These are phyloP conservation scores for Nyctereutes procyonoides DNA, from an alignment of 2,113 vertebrate species.

Conservation along the genomic window DNA sequence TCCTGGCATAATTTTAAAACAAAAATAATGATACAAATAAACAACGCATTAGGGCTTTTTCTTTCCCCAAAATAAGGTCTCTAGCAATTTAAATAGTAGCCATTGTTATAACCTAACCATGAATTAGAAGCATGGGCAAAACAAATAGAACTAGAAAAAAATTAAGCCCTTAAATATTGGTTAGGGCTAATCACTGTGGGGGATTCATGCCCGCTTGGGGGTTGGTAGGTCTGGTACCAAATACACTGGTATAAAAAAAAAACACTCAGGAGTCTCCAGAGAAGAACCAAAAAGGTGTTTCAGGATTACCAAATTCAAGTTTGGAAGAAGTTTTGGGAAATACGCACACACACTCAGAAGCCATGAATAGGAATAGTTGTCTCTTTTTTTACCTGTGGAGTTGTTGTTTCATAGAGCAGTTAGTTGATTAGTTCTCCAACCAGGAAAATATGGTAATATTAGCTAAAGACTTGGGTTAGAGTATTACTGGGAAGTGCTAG, in stretches of 20 bases:
- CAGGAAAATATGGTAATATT: not conserved
- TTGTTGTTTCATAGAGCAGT: not conserved
- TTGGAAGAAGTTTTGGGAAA: not conserved
- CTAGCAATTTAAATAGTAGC: conserved; percentile 69
- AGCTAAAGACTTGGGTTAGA: not conserved
- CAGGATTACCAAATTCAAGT: not conserved
- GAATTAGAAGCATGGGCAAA: conserved; percentile 79
- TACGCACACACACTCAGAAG: not conserved
- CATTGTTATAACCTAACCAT: conserved; percentile 65
- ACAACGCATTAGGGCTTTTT: not conserved
- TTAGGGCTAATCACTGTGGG: conserved; percentile 64
- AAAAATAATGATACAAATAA: conserved; percentile 65
- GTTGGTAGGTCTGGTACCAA: conserved; percentile 39
- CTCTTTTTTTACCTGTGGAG: not conserved
- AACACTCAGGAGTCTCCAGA: not conserved
- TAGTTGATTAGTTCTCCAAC: not conserved
- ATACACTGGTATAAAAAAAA: conserved; percentile 2
- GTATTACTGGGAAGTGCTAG: not conserved
- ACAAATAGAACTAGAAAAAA: conserved; percentile 79
- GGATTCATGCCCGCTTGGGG: conserved; percentile 60
- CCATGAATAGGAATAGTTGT: not conserved
- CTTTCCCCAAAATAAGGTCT: conserved; percentile 58
- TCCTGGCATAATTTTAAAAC: conserved; percentile 57
- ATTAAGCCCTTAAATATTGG: conserved; percentile 78
- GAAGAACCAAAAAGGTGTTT: not conserved